Evolutionary conservation across 2,888 invertebrate species (phyloP).

Genomic region (Polyploca ridens): DNA sequence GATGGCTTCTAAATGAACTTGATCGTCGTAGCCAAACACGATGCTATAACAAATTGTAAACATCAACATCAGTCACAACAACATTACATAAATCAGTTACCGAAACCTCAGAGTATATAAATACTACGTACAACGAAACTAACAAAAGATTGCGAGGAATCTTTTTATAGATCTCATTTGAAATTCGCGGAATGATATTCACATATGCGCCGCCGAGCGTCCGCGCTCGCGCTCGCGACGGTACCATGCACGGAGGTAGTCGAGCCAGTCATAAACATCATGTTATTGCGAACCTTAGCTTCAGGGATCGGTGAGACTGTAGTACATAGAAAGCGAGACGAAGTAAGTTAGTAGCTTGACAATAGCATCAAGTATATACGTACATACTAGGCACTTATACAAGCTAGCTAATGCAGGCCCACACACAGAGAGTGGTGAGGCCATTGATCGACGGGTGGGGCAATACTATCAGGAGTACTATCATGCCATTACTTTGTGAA

Average conservation of each 20-base stretch:
- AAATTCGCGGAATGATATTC: background rate
- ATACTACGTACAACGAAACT: too few species aligned
- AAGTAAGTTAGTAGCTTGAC: background rate
- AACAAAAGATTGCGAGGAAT: background rate
- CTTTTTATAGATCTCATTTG: constrained; percentile 8
- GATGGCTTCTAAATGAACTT: too few species aligned
- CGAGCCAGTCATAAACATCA: constrained; percentile 32
- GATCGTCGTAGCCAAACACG: too few species aligned
- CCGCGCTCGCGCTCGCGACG: constrained; percentile 10
- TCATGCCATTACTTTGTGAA: too few species aligned
- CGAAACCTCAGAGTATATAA: too few species aligned
- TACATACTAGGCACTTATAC: too few species aligned
- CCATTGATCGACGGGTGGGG: too few species aligned
- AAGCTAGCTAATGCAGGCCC: too few species aligned
- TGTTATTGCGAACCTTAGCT: constrained; percentile 15
- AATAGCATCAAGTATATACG: too few species aligned
- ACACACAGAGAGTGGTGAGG: too few species aligned
- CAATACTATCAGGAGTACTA: too few species aligned
- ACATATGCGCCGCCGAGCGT: background rate
- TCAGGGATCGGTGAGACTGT: background rate
- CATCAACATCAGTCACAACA: background rate
- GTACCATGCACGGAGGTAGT: constrained; percentile 34
- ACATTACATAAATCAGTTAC: background rate
- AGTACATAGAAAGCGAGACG: background rate
- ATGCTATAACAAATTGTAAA: too few species aligned